Evolutionary conservation across 2,113 vertebrate species (phyloP).

Genomic region (Isurus oxyrinchus): DNA sequence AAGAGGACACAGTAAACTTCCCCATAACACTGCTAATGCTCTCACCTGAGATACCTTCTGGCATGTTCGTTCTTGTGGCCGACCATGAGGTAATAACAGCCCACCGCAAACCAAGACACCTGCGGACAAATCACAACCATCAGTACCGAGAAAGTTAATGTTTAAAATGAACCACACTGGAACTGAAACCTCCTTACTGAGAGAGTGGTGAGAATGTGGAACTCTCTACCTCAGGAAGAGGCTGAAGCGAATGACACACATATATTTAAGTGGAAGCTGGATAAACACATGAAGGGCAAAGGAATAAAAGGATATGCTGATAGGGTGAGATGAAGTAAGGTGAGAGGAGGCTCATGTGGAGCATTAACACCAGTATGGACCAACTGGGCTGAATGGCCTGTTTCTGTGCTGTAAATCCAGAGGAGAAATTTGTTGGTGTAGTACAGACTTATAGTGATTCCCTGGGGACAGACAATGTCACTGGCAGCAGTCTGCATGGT

Average conservation of each 20-base stretch:
- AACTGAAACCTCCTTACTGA: background rate
- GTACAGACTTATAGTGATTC: background rate
- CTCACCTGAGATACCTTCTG: slow-evolving; percentile 88
- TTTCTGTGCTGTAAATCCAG: background rate
- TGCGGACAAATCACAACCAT: slow-evolving; percentile 43
- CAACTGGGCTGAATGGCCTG: no score
- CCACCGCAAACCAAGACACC: slow-evolving; percentile 99
- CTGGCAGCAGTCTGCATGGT: no score
- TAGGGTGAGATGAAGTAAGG: background rate
- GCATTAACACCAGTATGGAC: background rate
- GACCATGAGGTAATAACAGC: slow-evolving; percentile 98
- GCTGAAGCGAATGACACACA: background rate
- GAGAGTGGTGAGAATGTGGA: background rate
- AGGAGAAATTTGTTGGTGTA: background rate
- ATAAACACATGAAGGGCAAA: background rate
- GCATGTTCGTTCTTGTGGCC: slow-evolving; percentile 96
- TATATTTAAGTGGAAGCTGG: background rate
- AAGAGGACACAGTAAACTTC: background rate
- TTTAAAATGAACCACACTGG: background rate
- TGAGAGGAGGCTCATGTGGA: background rate
- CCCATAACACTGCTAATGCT: background rate
- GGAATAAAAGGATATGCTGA: background rate
- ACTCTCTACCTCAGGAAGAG: background rate
- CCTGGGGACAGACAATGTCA: no score
- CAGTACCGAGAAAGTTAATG: background rate